Percentiles rank a stretch among this genome's conserved stretches.
Conservation (phyloP, 2,888 invertebrate genomes). For the Drosophila nr. medialis region DNA sequence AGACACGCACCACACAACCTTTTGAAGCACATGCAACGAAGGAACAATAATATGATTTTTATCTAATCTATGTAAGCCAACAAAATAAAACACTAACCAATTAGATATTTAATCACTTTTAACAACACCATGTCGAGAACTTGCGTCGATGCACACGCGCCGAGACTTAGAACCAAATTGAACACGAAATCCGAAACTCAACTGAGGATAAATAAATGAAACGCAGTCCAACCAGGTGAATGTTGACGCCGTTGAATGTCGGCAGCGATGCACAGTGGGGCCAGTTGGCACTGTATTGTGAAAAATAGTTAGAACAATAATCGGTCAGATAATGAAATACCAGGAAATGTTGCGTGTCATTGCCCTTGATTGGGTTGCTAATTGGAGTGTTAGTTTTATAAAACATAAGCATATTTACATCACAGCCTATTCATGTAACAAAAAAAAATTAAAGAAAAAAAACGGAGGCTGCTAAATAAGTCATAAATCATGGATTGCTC, state of each 20-base stretch:
- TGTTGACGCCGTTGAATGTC: conserved; percentile 27
- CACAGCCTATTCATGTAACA: not conserved
- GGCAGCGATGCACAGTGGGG: conserved; percentile 54
- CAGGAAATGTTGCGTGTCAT: conserved; percentile 10
- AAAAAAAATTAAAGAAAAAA: not conserved
- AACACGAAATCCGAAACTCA: conserved; percentile 67
- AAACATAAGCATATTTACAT: not conserved
- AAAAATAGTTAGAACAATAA: not conserved
- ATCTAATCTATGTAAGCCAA: conserved; percentile 10
- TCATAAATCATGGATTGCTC: not conserved
- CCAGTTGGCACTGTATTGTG: not conserved
- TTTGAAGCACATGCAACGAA: conserved; percentile 19
- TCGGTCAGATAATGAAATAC: not conserved
- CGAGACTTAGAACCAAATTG: conserved; percentile 82
- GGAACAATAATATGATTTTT: conserved; percentile 12
- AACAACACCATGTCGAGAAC: conserved; percentile 77
- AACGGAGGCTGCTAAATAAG: not conserved
- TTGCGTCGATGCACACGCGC: conserved; percentile 71
- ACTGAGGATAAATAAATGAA: conserved; percentile 64
- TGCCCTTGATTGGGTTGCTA: not conserved
- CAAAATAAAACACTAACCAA: conserved; percentile 72
- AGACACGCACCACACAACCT: conserved; percentile 78
- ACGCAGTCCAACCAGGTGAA: conserved; percentile 40
- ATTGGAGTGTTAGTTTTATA: not conserved
- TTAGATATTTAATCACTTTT: conserved; percentile 81